phyloP scores from a whole-genome alignment of 2,797 vertebrate species.

The Hydrocynus forskahlii region DNA sequence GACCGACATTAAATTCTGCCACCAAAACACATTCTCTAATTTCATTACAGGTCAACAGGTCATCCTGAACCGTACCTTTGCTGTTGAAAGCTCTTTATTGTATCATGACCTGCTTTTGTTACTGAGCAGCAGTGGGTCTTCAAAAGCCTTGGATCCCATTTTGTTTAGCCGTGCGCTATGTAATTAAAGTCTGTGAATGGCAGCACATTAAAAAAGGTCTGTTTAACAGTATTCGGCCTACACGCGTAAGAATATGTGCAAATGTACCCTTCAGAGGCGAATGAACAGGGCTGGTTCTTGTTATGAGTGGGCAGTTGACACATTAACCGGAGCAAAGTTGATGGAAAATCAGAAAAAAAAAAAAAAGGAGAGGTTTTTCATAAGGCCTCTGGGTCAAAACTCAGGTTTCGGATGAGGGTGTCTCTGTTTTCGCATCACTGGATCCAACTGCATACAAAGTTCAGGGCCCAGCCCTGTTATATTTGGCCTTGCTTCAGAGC shows the following conservation, averaged over 20 bases:
- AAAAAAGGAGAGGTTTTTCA: constrained; percentile 12
- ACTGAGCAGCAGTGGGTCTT: not conserved
- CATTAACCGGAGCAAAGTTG: constrained; percentile 43
- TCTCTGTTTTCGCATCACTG: constrained; percentile 46
- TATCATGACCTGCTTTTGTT: not conserved
- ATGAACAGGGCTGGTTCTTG: constrained; percentile 27
- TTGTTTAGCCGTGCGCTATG: not conserved
- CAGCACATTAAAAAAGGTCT: not conserved
- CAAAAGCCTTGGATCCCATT: not conserved
- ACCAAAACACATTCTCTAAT: not conserved
- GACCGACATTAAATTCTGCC: not conserved
- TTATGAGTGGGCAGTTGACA: constrained; percentile 36
- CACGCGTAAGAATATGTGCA: not conserved
- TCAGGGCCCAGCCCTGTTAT: constrained; percentile 40
- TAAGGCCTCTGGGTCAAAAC: constrained; percentile 22
- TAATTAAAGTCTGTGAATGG: not conserved
- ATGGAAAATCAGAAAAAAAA: constrained; percentile 25
- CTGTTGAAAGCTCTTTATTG: not conserved
- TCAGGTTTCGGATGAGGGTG: constrained; percentile 18
- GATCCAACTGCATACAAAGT: constrained; percentile 37
- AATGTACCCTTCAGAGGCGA: constrained; percentile 10
- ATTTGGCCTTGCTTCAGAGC: constrained; percentile 43
- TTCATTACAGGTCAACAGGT: not conserved
- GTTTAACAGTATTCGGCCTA: not conserved
- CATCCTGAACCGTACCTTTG: not conserved